Percentiles rank a stretch among this genome's conserved stretches.
Conservation (phyloP, 2,888 invertebrate genomes). For the Archaeoteleia sp. region DNA sequence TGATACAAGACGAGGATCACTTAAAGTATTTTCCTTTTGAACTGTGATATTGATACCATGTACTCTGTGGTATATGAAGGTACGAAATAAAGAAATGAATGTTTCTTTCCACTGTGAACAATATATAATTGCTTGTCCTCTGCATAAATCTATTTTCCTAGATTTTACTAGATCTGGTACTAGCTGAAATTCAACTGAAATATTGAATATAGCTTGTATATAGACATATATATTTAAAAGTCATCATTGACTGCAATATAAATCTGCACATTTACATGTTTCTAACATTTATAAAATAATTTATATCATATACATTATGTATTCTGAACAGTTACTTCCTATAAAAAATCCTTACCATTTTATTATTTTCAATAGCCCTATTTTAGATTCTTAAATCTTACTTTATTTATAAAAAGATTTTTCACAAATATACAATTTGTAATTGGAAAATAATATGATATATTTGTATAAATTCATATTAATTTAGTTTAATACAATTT, state of each 20-base stretch:
- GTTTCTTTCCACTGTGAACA: slow-evolving; percentile 78
- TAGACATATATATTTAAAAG: background rate
- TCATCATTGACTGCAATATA: background rate
- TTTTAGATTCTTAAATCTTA: no score
- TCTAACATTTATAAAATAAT: no score
- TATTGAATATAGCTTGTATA: slow-evolving; percentile 26
- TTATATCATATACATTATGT: no score
- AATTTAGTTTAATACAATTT: no score
- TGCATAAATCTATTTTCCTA: slow-evolving; percentile 76
- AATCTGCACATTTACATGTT: background rate
- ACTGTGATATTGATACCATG: slow-evolving; percentile 41
- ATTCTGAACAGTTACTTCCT: no score
- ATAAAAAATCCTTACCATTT: no score
- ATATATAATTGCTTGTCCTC: slow-evolving; percentile 77
- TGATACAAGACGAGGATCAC: slow-evolving; percentile 63
- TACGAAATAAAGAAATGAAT: slow-evolving; percentile 75
- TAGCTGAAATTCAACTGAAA: slow-evolving; percentile 77
- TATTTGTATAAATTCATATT: no score
- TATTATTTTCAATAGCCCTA: no score
- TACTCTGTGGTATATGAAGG: slow-evolving; percentile 70
- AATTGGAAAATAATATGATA: no score
- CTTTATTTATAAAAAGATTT: no score
- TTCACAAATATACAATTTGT: no score
- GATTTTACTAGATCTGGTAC: slow-evolving; percentile 77
- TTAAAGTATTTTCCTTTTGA: slow-evolving; percentile 35